Conservation (phyloP, 2,797 vertebrate genomes). For the Euphonia xanthogaster region DNA sequence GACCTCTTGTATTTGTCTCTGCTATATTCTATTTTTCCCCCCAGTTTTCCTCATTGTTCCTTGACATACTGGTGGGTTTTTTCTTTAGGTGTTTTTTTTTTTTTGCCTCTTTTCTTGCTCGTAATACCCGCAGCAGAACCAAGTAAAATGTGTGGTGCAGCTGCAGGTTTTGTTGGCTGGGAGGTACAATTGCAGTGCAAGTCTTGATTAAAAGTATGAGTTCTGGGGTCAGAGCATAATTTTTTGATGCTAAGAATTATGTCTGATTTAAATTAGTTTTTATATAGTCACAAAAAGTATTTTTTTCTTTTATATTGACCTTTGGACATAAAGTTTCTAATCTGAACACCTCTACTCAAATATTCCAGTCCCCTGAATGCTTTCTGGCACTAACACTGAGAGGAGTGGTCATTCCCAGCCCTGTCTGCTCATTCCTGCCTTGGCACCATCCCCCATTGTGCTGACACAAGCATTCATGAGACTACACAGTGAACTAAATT, state of each 20-base stretch:
- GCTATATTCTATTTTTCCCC: rapidly evolving
- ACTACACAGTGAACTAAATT: background rate
- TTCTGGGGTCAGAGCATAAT: background rate
- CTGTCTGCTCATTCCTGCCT: background rate
- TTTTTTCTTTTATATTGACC: background rate
- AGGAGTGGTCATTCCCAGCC: background rate
- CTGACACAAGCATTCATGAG: slow-evolving; percentile 18
- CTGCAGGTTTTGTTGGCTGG: background rate
- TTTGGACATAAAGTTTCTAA: background rate
- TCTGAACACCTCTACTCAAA: background rate
- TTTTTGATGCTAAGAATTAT: background rate
- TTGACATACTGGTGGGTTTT: background rate
- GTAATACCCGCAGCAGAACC: background rate
- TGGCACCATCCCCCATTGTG: background rate
- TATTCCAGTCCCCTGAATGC: background rate
- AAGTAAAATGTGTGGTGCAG: background rate
- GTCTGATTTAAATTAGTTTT: background rate
- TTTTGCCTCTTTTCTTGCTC: rapidly evolving
- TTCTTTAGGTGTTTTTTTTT: background rate
- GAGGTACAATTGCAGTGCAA: background rate
- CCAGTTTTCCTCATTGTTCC: background rate
- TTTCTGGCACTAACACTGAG: background rate
- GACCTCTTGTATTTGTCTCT: background rate
- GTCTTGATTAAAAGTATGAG: background rate
- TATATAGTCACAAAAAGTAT: background rate